These are phyloP conservation scores for Quadriops clusia DNA, from an alignment of 2,888 invertebrate genomes.

Conservation along the genomic window DNA sequence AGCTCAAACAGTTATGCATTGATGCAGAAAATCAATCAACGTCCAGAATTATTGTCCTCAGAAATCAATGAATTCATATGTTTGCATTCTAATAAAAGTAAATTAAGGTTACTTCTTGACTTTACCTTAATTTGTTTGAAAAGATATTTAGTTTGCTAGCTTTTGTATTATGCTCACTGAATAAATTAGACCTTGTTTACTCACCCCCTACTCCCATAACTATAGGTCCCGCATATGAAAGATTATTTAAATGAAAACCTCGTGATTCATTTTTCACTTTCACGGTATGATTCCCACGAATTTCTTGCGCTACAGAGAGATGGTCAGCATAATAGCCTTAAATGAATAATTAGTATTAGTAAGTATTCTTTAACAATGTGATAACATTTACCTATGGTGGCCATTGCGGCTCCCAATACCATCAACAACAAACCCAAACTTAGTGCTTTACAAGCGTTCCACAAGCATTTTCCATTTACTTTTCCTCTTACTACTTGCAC, in stretches of 20 bases:
- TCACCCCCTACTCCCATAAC: conserved; percentile 93
- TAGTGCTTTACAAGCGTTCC: conserved; percentile 89
- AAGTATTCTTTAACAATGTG: too few relatives aligned
- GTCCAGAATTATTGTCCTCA: too few relatives aligned
- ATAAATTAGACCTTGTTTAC: conserved; percentile 9
- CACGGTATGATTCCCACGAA: conserved; percentile 66
- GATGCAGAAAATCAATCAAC: too few relatives aligned
- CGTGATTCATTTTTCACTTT: conserved; percentile 71
- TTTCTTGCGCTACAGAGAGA: conserved; percentile 63
- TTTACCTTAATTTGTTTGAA: background rate
- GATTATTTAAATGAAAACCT: conserved; percentile 75
- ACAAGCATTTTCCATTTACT: conserved; percentile 79
- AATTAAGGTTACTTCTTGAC: background rate
- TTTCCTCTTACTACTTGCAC: conserved; percentile 76
- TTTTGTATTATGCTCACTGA: background rate
- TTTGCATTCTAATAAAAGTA: conserved; percentile 1
- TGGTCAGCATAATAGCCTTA: conserved; percentile 76
- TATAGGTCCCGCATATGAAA: conserved; percentile 93
- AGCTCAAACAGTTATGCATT: too few relatives aligned
- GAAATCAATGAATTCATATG: background rate
- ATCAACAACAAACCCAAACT: conserved; percentile 78
- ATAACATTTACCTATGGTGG: conserved; percentile 63
- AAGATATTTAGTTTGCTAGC: background rate
- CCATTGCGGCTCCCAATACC: conserved; percentile 85
- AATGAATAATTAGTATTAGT: too few relatives aligned